Evolutionary conservation across 1,140 invertebrate genomes (phyloP).

Genomic region (Ceratoteleas bidentatus): DNA sequence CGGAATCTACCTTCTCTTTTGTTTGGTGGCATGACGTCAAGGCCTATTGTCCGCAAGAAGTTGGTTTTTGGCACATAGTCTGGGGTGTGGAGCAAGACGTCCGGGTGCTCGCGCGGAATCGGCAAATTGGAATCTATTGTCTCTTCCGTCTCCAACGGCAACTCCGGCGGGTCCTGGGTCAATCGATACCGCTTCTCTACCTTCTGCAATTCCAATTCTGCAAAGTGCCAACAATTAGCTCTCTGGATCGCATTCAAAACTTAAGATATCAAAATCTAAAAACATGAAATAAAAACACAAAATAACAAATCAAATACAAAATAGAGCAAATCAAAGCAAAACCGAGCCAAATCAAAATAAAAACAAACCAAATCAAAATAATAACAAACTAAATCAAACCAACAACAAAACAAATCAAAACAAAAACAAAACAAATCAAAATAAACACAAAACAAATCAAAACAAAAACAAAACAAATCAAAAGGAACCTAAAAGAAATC

Average conservation of each 20-base stretch:
- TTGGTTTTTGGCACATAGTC: constrained; percentile 78
- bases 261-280: too few relatives aligned
- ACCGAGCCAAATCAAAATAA: not conserved
- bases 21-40: constrained; percentile 77
- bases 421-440: too few relatives aligned
- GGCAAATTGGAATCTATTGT: constrained; percentile 74
- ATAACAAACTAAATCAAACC: not conserved
- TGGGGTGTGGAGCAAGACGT: constrained; percentile 74
- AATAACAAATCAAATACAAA: too few relatives aligned
- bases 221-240: constrained; percentile 6
- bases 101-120: constrained; percentile 78
- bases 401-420: not conserved
- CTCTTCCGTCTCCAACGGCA: constrained; percentile 68
- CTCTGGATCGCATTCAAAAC: too few relatives aligned
- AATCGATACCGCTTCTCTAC: constrained; percentile 76
- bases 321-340: not conserved
- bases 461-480: not conserved
- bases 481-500: not conserved
- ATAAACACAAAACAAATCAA: not conserved
- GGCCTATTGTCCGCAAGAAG: constrained; percentile 76
- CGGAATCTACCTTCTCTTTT: constrained; percentile 74
- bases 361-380: not conserved
- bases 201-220: constrained; percentile 75
- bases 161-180: constrained; percentile 75
- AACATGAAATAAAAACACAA: too few relatives aligned